These are phyloP conservation scores for Pollenia angustigena DNA, from an alignment of 2,888 invertebrate genomes.

Conservation along the genomic window DNA sequence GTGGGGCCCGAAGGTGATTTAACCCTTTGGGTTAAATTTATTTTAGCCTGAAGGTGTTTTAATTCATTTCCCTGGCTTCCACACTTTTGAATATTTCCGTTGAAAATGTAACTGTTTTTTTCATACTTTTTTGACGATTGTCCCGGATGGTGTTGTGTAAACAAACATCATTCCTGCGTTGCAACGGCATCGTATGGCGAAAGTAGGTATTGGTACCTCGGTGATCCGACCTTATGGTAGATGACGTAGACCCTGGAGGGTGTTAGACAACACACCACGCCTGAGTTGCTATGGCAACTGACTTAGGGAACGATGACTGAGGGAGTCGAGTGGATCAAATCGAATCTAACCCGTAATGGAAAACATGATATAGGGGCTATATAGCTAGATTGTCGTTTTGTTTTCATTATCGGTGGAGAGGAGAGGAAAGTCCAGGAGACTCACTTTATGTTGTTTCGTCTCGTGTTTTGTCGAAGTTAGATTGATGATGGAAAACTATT, in stretches of 20 bases:
- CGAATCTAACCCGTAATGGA: not conserved
- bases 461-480: not conserved
- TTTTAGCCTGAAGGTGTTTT: no score
- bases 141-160: not conserved
- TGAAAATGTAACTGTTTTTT: not conserved
- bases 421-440: not conserved
- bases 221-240: no score
- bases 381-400: not conserved
- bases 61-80: no score
- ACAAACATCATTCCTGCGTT: not conserved
- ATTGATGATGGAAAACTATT: no score
- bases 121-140: not conserved
- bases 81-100: no score
- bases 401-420: not conserved
- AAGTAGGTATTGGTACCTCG: not conserved
- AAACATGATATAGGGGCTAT: not conserved
- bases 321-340: not conserved
- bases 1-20: not conserved
- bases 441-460: not conserved
- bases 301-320: no score
- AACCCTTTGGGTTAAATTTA: no score
- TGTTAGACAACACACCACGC: no score
- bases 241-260: no score
- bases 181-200: not conserved
- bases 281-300: no score